Evolutionary conservation across 2,113 vertebrate genomes (phyloP), one percentile per base, ranked within the genome.

Genomic region (Dipodomys merriami): DNA sequence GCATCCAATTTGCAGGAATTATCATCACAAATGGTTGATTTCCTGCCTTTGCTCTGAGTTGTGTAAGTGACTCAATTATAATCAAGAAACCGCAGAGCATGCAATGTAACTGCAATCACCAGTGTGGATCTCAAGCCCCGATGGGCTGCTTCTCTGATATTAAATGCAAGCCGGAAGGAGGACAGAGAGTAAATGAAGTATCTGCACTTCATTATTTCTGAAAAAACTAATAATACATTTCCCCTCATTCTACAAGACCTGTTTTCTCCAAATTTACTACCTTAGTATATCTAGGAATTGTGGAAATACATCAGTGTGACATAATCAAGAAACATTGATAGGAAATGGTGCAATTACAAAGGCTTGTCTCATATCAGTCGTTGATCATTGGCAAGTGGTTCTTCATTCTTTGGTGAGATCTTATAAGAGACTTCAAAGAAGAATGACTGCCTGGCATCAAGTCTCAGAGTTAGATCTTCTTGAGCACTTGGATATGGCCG

Each of bases 11-110:
- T 93, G 65, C 86, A 91, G 95, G 95, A 97, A 91, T 96, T 95
- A 94, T 95, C 95, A 91, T 93, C 87, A 93, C 81, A 96, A 97
- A 96, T 95, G 90, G 78, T 73, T 95, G 96, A 95, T 97, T 97
- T 97, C 90, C 93, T 97, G 95, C 82, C 94, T 96, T 94, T 96
- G 60, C 94, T 92, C 82, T 83, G 91, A 91, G 95, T 80, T 94
- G 81, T 95, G 84, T 96, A 96, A 97, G 93, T 93, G 94, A 97
- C 94, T 96, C 95, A 95, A 97, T 97, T 97, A 96, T 96, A 96
- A 96, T 97, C 96, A 97, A 96, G 95, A 73, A 93, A 91, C 73
- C 83, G 94, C 91, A 65, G 84, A 88, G 86, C 84, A 25, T 0
- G 57, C 91, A 62, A 23, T n/a, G 78, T 76, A 94, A 81, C 91